Evolutionary conservation across 2,113 vertebrate genomes (phyloP).

Genomic region (Blennius ocellaris): DNA sequence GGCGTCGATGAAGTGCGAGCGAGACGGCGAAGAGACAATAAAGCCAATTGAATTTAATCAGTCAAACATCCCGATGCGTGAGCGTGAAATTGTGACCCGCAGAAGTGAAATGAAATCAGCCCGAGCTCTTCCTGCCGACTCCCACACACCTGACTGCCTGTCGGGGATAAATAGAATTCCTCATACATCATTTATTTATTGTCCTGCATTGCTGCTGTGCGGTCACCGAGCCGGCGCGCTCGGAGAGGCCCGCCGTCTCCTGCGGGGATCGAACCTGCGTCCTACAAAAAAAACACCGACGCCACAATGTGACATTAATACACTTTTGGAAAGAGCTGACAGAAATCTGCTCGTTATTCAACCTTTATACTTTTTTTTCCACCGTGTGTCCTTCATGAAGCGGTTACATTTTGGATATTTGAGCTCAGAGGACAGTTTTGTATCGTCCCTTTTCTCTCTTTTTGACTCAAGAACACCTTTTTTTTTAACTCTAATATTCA

Average conservation of each 20-base stretch:
- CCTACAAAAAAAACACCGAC: slow-evolving; percentile 29
- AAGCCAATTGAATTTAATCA: slow-evolving; percentile 18
- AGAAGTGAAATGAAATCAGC: slow-evolving; percentile 47
- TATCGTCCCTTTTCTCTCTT: not conserved
- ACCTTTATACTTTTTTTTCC: slow-evolving; percentile 33
- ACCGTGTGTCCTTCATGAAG: slow-evolving; percentile 18
- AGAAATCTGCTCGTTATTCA: not conserved
- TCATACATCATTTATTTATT: slow-evolving; percentile 62
- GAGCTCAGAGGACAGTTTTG: not conserved
- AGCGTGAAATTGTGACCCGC: slow-evolving; percentile 38
- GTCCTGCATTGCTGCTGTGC: slow-evolving; percentile 43
- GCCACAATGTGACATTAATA: slow-evolving; percentile 30
- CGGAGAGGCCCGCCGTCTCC: slow-evolving; percentile 15
- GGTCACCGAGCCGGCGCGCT: slow-evolving; percentile 45
- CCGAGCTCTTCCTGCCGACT: slow-evolving; percentile 26
- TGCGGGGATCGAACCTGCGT: slow-evolving; percentile 34
- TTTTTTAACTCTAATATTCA: no score
- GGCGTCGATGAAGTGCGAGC: slow-evolving; percentile 11
- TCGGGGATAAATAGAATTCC: slow-evolving; percentile 54
- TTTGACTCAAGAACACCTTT: not conserved
- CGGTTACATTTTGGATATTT: not conserved
- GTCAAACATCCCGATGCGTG: slow-evolving; percentile 17
- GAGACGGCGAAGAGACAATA: slow-evolving; percentile 22
- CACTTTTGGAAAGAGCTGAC: slow-evolving; percentile 26
- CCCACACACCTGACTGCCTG: slow-evolving; percentile 38